Conservation (phyloP, 2,888 invertebrate genomes). For the Mythimna albipuncta region DNA sequence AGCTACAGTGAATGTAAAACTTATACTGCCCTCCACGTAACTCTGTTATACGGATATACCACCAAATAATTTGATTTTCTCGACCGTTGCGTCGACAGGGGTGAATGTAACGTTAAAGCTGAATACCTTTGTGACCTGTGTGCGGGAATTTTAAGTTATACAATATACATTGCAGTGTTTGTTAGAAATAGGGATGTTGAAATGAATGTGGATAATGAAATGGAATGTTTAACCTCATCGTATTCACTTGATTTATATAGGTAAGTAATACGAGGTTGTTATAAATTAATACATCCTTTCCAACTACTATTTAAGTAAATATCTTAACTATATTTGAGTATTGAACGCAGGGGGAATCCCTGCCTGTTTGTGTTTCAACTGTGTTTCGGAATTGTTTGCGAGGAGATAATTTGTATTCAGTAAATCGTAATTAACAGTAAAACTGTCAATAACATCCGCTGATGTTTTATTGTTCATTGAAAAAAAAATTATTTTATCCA, state of each 20-base stretch:
- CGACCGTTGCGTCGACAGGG: conserved; percentile 48
- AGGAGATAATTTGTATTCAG: not conserved
- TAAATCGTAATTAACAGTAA: not conserved
- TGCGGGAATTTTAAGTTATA: conserved; percentile 21
- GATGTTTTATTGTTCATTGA: not conserved
- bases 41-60: conserved; percentile 48
- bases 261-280: not conserved
- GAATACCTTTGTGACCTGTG: conserved; percentile 36
- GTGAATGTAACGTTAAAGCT: conserved; percentile 48
- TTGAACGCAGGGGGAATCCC: not conserved
- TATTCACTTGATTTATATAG: not conserved
- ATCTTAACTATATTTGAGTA: not conserved
- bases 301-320: no score
- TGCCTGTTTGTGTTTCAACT: not conserved
- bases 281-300: no score
- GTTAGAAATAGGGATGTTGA: not conserved
- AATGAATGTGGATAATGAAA: not conserved
- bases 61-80: conserved; percentile 67
- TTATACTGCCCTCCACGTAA: conserved; percentile 56
- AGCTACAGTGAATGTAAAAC: conserved; percentile 46
- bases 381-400: not conserved
- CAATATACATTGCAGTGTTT: conserved; percentile 23
- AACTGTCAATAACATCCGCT: not conserved
- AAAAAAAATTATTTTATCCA: not conserved
- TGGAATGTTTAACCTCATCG: not conserved